These are phyloP conservation scores for Lordiphosa mommai DNA, from an alignment of 1,140 invertebrate genomes.

Conservation along the genomic window DNA sequence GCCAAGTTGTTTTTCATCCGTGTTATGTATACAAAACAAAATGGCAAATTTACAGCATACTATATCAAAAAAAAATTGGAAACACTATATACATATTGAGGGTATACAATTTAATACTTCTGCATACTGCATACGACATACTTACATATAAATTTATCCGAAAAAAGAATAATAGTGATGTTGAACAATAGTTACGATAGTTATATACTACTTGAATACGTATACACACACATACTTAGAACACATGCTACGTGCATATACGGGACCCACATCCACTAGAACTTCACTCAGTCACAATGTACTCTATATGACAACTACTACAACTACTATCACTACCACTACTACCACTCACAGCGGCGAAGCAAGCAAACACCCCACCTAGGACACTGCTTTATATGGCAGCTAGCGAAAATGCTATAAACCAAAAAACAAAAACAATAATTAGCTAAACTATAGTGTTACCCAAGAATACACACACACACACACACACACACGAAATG, in stretches of 20 bases:
- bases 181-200: conserved; percentile 32
- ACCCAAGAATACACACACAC: conserved; percentile 15
- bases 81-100: not conserved
- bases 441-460: conserved; percentile 47
- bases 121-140: conserved; percentile 1
- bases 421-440: conserved; percentile 45
- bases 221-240: conserved; percentile 2
- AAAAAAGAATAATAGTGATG: not conserved
- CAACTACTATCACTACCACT: not conserved
- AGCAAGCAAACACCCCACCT: conserved; percentile 72
- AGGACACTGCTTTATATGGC: conserved; percentile 68
- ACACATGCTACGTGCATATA: conserved; percentile 22
- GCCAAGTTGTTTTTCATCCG: too few species aligned
- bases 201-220: conserved; percentile 24
- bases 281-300: conserved; percentile 27
- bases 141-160: not conserved
- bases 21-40: too few species aligned
- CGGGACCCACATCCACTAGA: conserved; percentile 31
- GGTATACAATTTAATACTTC: not conserved
- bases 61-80: not conserved
- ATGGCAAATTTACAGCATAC: too few species aligned
- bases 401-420: conserved; percentile 63
- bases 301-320: too few species aligned
- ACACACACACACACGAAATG: not conserved
- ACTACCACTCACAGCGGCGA: conserved; percentile 45